A percentile compares a stretch with the other conserved stretches of the same genome.
phyloP scores from a whole-genome alignment of 2,797 vertebrate genomes.

The Poecilia wingei region DNA sequence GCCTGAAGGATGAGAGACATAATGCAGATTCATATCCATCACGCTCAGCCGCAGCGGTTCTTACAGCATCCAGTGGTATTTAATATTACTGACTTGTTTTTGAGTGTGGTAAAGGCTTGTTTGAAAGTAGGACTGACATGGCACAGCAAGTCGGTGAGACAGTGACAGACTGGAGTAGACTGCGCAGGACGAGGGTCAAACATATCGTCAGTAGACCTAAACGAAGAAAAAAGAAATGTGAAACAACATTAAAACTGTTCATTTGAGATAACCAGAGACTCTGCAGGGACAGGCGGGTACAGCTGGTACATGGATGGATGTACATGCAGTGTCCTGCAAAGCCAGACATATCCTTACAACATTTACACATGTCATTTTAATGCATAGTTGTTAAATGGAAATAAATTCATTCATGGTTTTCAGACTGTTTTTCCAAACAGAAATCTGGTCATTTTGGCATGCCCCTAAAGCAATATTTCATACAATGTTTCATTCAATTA shows the following conservation, averaged over 20 bases:
- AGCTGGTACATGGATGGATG: neutral
- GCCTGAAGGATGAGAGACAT: constrained; percentile 50
- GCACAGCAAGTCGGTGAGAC: constrained; percentile 82
- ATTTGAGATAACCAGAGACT: neutral
- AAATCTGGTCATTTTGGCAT: neutral
- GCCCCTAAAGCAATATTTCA: neutral
- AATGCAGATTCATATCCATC: neutral
- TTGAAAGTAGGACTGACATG: constrained; percentile 83
- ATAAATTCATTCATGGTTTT: neutral
- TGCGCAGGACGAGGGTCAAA: constrained; percentile 82
- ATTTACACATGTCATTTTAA: neutral
- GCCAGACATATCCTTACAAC: neutral
- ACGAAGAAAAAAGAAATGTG: neutral
- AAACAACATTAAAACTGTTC: neutral
- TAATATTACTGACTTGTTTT: constrained; percentile 71
- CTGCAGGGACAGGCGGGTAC: neutral
- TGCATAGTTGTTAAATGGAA: neutral
- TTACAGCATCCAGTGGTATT: neutral
- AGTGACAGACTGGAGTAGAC: constrained; percentile 79
- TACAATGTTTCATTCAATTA: neutral
- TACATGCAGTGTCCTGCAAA: neutral
- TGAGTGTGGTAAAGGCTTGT: constrained; percentile 68
- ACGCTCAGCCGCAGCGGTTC: neutral
- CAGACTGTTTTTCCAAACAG: neutral
- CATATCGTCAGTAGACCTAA: constrained; percentile 78